phyloP scores from a whole-genome alignment of 2,888 invertebrate species.

The Drosophila tripunctata region DNA sequence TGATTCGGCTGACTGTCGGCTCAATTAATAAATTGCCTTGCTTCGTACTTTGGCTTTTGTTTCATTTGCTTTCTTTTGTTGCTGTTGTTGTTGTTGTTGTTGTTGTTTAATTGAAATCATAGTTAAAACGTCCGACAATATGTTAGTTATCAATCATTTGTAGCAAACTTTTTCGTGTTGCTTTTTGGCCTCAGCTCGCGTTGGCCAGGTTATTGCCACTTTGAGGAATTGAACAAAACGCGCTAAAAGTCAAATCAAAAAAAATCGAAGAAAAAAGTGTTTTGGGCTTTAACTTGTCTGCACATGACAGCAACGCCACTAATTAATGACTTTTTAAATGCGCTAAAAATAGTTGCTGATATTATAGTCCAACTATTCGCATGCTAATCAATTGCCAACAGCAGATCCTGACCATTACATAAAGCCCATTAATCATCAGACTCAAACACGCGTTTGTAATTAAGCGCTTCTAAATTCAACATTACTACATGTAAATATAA shows the following conservation, averaged over 20 bases:
- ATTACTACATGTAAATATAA: too few relatives aligned
- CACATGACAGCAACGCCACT: conserved; percentile 47
- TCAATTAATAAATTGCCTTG: conserved; percentile 77
- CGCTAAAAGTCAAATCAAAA: conserved; percentile 10
- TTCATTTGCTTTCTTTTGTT: conserved; percentile 49
- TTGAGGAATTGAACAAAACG: conserved; percentile 72
- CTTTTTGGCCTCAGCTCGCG: conserved; percentile 66
- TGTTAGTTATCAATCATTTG: conserved; percentile 72
- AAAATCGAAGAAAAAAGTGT: neutral
- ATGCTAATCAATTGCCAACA: conserved; percentile 28
- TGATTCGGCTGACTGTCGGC: conserved; percentile 73
- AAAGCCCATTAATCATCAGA: conserved; percentile 38
- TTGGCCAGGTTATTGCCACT: conserved; percentile 74
- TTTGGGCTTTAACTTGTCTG: conserved; percentile 64
- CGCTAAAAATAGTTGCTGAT: conserved; percentile 64
- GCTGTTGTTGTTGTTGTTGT: conserved; percentile 17
- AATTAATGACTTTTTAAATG: conserved; percentile 70
- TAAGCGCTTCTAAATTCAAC: conserved; percentile 19
- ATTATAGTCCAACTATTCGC: conserved; percentile 41
- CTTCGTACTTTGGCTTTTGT: conserved; percentile 53
- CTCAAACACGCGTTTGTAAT: conserved; percentile 46
- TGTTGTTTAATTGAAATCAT: conserved; percentile 56
- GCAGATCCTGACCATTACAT: conserved; percentile 40
- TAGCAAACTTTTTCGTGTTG: conserved; percentile 40
- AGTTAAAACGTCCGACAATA: conserved; percentile 47